Evolutionary conservation across 1,140 invertebrate species (phyloP).

Genomic region (Solen grandis): DNA sequence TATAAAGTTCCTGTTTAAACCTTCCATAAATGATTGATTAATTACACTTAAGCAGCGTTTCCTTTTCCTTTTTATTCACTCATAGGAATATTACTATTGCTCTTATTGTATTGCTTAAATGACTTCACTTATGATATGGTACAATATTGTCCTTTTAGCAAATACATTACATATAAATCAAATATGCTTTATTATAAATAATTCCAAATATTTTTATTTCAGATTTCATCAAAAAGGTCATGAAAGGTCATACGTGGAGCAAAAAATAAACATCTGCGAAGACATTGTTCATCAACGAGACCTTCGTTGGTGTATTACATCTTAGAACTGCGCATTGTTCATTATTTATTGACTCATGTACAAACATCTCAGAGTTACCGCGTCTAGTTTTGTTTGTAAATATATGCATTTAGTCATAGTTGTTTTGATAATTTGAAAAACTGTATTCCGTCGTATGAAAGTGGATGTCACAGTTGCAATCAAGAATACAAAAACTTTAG

Average conservation of each 20-base stretch:
- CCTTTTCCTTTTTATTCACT: not conserved
- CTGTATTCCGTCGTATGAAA: not conserved
- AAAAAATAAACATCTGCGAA: conserved; percentile 35
- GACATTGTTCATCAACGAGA: too few species aligned
- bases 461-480: too few species aligned
- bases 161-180: not conserved
- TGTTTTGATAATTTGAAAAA: not conserved
- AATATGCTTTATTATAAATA: not conserved
- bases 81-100: not conserved
- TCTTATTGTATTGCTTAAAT: not conserved
- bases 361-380: not conserved
- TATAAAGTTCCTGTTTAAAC: too few species aligned
- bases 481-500: too few species aligned
- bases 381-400: not conserved
- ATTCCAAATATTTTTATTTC: conserved; percentile 18
- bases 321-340: too few species aligned
- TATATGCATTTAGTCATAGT: not conserved
- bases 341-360: not conserved
- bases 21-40: not conserved
- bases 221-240: conserved; percentile 56
- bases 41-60: not conserved
- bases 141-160: not conserved
- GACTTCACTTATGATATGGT: not conserved
- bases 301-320: too few species aligned
- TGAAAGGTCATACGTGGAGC: conserved; percentile 25